Evolutionary conservation across 2,797 vertebrate genomes (phyloP).

Genomic region (Chiroxiphia lanceolata): DNA sequence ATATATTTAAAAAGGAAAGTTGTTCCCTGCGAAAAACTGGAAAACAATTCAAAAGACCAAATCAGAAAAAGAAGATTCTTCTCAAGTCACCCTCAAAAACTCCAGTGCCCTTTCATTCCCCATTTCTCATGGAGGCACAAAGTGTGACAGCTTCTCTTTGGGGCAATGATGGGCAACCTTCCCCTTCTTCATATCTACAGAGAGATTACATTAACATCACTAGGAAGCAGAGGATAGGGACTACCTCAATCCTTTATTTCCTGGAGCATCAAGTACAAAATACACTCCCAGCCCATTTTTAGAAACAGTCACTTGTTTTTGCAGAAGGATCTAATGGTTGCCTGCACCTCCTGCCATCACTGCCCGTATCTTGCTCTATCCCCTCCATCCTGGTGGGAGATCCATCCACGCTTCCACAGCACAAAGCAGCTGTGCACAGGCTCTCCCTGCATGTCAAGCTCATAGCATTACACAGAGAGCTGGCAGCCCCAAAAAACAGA

Average conservation of each 20-base stretch:
- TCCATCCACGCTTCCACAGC: neutral
- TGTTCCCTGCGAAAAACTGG: neutral
- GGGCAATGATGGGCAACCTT: neutral
- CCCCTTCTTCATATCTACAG: neutral
- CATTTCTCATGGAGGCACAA: neutral
- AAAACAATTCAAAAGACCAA: neutral
- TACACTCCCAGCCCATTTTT: neutral
- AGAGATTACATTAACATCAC: neutral
- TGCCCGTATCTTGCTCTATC: neutral
- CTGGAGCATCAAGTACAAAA: neutral
- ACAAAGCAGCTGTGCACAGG: rapidly evolving
- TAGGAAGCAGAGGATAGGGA: neutral
- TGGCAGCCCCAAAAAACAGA: neutral
- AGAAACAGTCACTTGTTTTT: neutral
- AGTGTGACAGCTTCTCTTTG: neutral
- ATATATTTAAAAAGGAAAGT: rapidly evolving
- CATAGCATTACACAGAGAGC: neutral
- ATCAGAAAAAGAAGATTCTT: neutral
- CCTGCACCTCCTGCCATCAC: neutral
- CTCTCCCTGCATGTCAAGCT: neutral
- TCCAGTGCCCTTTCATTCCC: neutral
- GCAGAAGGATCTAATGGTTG: neutral
- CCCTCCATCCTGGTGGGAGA: rapidly evolving
- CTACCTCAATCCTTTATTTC: neutral
- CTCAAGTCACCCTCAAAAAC: neutral